A percentile compares a stretch with the other conserved stretches of the same genome.
phyloP scores from a whole-genome alignment of 2,797 vertebrate genomes.

The Eulemur mongoz region DNA sequence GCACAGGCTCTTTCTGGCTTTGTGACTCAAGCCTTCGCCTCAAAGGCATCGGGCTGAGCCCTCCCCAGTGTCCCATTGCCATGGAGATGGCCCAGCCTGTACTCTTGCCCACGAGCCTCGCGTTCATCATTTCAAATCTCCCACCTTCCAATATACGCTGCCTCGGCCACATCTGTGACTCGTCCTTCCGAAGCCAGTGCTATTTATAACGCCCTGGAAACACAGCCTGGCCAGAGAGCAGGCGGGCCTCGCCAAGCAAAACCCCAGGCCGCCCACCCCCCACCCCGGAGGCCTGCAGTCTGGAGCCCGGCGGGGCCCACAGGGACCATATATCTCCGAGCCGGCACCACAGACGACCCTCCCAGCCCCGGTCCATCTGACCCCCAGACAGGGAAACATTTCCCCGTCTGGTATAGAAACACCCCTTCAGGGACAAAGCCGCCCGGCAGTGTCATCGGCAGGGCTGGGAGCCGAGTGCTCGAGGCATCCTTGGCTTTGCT shows the following conservation, averaged over 20 bases:
- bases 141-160: not conserved
- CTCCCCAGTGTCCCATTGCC: not conserved
- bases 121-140: not conserved
- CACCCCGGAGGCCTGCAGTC: not conserved
- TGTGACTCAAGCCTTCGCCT: not conserved
- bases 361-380: not conserved
- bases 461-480: not conserved
- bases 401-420: not conserved
- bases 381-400: not conserved
- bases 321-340: not conserved
- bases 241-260: not conserved
- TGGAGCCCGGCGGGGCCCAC: not conserved
- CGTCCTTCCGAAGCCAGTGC: not conserved
- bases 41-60: not conserved
- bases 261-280: not conserved
- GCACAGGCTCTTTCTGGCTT: not conserved
- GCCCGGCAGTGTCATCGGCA: not conserved
- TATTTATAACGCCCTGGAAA: slow-evolving; percentile 20
- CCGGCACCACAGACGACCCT: not conserved
- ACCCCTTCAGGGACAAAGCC: not conserved
- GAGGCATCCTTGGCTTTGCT: not conserved
- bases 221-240: not conserved
- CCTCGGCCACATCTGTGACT: not conserved
- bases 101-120: not conserved
- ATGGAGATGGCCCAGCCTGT: not conserved